Conservation (phyloP, 2,797 vertebrate genomes). For the Microctenopoma stevenorrisi region DNA sequence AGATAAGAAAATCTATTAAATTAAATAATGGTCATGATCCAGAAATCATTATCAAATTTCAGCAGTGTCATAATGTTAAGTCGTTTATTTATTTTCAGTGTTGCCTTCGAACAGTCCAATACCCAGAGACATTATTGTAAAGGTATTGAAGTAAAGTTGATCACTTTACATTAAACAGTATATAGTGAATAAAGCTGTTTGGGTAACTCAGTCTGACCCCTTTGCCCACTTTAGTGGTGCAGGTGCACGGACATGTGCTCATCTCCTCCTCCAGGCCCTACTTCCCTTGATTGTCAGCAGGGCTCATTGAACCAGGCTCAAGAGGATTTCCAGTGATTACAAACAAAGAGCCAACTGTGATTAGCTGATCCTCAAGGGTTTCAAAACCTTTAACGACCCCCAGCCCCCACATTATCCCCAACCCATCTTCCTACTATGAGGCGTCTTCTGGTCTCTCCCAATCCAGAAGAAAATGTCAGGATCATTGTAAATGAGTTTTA, state of each 20-base stretch:
- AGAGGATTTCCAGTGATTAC: conserved; percentile 82
- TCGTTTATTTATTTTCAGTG: neutral
- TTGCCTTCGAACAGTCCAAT: too few relatives aligned
- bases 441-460: neutral
- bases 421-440: neutral
- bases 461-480: neutral
- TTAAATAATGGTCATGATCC: too few relatives aligned
- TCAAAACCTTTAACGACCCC: conserved; percentile 22
- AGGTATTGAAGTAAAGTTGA: too few relatives aligned
- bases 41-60: too few relatives aligned
- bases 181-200: neutral
- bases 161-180: too few relatives aligned
- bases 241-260: conserved; percentile 65
- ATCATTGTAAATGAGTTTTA: conserved; percentile 1
- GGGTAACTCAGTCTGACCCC: conserved; percentile 13
- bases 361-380: conserved; percentile 70
- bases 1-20: neutral
- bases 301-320: conserved; percentile 53
- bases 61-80: too few relatives aligned
- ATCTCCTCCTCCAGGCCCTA: conserved; percentile 49
- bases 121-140: too few relatives aligned
- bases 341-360: conserved; percentile 73
- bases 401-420: conserved; percentile 11
- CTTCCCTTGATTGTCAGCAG: conserved; percentile 76
- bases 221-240: conserved; percentile 39